Conservation (phyloP, 2,888 invertebrate genomes). For the Ramazzottius varieornatus region DNA sequence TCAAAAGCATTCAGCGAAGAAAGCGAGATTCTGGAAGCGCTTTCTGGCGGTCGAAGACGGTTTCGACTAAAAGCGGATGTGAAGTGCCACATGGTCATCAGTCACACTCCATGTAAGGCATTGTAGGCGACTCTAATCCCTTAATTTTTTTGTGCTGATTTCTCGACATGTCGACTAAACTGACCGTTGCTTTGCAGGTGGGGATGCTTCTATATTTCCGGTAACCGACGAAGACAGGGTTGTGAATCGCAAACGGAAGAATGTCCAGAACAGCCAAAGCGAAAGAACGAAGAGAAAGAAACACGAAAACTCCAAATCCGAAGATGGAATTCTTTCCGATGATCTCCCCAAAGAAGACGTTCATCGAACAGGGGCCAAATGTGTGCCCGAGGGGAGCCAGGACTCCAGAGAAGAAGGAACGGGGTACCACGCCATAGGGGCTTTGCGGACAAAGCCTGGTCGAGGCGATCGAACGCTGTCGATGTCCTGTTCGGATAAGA, state of each 20-base stretch:
- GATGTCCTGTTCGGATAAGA: conserved; percentile 77
- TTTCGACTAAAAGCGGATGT: conserved; percentile 31
- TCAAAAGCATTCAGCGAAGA: conserved; percentile 9
- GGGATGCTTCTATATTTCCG: conserved; percentile 63
- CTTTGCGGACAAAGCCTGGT: conserved; percentile 59
- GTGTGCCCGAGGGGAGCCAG: conserved; percentile 26
- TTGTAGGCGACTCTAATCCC: no score
- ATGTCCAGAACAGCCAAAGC: no score
- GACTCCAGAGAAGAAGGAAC: conserved; percentile 34
- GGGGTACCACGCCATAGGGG: conserved; percentile 40
- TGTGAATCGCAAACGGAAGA: neutral
- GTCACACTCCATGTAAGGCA: conserved; percentile 47
- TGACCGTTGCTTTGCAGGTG: conserved; percentile 22
- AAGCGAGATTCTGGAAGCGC: conserved; percentile 12
- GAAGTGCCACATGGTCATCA: conserved; percentile 54
- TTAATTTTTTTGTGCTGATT: no score
- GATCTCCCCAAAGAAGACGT: conserved; percentile 23
- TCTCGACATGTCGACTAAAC: no score
- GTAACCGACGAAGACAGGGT: conserved; percentile 20
- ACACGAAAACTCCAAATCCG: neutral
- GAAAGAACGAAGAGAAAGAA: neutral
- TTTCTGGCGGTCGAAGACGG: conserved; percentile 8
- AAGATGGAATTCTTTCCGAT: no score
- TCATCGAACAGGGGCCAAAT: conserved; percentile 69
- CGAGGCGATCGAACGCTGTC: conserved; percentile 62